Evolutionary conservation across 2,797 vertebrate species (phyloP).

Genomic region (Squalus acanthias): DNA sequence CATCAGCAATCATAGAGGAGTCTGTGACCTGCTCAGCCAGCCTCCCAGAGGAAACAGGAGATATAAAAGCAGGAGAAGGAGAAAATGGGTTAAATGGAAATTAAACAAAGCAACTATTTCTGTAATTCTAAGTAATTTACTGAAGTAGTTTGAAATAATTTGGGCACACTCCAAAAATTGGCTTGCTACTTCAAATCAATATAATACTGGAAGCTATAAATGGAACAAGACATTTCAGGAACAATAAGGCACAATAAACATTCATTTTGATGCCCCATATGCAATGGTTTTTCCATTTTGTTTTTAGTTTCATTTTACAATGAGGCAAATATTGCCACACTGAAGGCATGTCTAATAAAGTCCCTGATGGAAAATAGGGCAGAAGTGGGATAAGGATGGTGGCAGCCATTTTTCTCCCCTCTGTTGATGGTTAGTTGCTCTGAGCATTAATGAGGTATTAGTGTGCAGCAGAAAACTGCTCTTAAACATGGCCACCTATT

Average conservation of each 20-base stretch:
- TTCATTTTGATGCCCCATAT: not conserved
- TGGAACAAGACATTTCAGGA: not conserved
- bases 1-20: not conserved
- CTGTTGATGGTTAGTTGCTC: not conserved
- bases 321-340: not conserved
- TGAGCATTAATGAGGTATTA: not conserved
- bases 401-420: not conserved
- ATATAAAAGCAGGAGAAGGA: no score
- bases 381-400: not conserved
- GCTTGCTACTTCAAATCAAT: not conserved
- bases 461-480: not conserved
- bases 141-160: not conserved
- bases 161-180: not conserved
- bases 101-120: not conserved
- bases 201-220: not conserved
- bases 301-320: not conserved
- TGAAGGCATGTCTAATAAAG: not conserved
- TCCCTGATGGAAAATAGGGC: not conserved
- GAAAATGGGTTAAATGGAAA: not conserved
- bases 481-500: not conserved
- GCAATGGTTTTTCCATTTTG: not conserved
- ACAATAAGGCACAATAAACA: not conserved
- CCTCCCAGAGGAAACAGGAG: not conserved
- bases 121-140: not conserved
- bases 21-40: not conserved